Conservation (phyloP, 2,113 vertebrate species). For the Grantiella picta region DNA sequence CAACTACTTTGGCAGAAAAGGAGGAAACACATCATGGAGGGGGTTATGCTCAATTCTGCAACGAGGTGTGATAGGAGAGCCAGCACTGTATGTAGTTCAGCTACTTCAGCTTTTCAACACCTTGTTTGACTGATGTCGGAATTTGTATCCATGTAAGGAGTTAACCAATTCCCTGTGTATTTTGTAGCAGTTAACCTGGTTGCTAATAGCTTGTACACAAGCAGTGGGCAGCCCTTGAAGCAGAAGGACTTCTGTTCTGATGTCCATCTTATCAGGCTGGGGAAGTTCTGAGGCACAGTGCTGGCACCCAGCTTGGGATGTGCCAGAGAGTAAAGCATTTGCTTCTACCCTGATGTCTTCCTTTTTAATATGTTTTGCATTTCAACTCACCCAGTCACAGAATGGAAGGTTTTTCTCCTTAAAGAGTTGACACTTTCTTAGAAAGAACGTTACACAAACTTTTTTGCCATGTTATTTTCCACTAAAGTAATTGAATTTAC, state of each 20-base stretch:
- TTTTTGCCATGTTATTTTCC: background rate
- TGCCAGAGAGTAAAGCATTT: background rate
- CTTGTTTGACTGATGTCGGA: background rate
- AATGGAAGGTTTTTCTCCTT: background rate
- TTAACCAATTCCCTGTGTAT: background rate
- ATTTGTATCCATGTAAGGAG: background rate
- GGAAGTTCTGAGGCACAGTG: background rate
- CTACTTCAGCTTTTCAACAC: background rate
- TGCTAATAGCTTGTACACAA: background rate
- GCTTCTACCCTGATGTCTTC: background rate
- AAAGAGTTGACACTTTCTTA: background rate
- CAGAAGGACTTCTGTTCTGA: background rate
- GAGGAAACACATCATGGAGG: background rate
- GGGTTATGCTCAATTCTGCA: background rate
- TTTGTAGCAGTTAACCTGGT: background rate
- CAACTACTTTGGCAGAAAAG: background rate
- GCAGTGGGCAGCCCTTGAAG: background rate
- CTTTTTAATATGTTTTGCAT: background rate
- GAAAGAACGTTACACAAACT: background rate
- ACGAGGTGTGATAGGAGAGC: background rate
- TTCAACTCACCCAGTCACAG: background rate
- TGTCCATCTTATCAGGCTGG: background rate
- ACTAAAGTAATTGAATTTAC: background rate
- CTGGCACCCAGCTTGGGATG: background rate
- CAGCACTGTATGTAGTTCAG: background rate